Evolutionary conservation across 2,888 invertebrate species (phyloP).

Genomic region (Hirtodrosophila confusa): DNA sequence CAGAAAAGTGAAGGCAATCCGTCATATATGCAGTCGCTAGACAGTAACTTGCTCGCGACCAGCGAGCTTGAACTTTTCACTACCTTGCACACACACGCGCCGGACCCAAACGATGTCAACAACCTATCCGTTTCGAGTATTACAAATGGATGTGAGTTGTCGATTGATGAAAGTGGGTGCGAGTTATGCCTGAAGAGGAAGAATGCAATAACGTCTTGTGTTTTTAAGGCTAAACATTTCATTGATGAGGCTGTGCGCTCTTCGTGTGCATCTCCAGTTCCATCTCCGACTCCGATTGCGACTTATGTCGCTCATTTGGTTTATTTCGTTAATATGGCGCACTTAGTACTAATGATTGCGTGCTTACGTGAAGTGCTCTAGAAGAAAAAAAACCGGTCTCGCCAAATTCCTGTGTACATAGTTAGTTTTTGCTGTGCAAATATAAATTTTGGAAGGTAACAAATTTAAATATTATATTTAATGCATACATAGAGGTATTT

Average conservation of each 20-base stretch:
- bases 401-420: neutral
- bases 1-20: neutral
- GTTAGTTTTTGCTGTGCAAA: too few relatives aligned
- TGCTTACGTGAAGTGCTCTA: conserved; percentile 43
- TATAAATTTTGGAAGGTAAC: too few relatives aligned
- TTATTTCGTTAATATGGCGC: conserved; percentile 34
- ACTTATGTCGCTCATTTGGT: neutral
- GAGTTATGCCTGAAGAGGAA: neutral
- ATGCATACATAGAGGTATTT: too few relatives aligned
- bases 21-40: neutral
- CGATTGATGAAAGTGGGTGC: conserved; percentile 3
- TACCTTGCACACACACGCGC: neutral
- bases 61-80: conserved; percentile 9
- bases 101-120: neutral
- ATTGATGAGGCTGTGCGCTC: conserved; percentile 20
- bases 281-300: too few relatives aligned
- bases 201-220: conserved; percentile 15
- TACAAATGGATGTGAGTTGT: neutral
- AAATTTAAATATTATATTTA: too few relatives aligned
- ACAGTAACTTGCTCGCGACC: neutral
- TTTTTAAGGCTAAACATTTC: conserved; percentile 28
- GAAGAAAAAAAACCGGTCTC: neutral
- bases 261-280: neutral
- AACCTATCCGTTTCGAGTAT: neutral
- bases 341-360: conserved; percentile 32